phyloP scores from a whole-genome alignment of 2,113 vertebrate genomes.

The Mesocricetus auratus region DNA sequence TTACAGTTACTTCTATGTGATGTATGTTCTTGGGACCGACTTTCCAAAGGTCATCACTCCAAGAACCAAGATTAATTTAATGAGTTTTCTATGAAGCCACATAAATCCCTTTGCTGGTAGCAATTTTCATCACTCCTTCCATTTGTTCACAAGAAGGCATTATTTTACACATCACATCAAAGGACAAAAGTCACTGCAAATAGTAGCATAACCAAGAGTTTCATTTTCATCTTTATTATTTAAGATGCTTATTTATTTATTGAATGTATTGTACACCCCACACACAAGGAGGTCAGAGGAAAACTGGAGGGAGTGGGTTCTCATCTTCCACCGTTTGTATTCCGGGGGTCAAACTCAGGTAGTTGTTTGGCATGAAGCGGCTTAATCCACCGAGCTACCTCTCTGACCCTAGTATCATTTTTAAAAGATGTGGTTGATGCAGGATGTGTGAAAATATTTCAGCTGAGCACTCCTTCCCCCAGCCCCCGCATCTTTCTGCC shows the following conservation, averaged over 20 bases:
- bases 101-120: background rate
- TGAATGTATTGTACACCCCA: background rate
- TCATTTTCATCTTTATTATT: background rate
- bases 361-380: background rate
- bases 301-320: background rate
- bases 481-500: background rate
- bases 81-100: background rate
- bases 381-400: background rate
- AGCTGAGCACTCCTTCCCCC: background rate
- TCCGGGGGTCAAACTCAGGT: background rate
- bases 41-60: conserved; percentile 40
- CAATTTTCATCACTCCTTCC: background rate
- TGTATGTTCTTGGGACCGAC: conserved; percentile 5
- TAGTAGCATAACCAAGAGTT: background rate
- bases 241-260: background rate
- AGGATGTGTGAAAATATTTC: background rate
- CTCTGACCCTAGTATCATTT: background rate
- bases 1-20: conserved; percentile 1
- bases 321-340: background rate
- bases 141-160: background rate
- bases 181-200: background rate
- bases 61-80: conserved; percentile 44
- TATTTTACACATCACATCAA: background rate
- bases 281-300: background rate
- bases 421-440: background rate